Base-by-base conservation (phyloP, 2,888 invertebrate genomes). In the Melipona bicolor region DNA sequence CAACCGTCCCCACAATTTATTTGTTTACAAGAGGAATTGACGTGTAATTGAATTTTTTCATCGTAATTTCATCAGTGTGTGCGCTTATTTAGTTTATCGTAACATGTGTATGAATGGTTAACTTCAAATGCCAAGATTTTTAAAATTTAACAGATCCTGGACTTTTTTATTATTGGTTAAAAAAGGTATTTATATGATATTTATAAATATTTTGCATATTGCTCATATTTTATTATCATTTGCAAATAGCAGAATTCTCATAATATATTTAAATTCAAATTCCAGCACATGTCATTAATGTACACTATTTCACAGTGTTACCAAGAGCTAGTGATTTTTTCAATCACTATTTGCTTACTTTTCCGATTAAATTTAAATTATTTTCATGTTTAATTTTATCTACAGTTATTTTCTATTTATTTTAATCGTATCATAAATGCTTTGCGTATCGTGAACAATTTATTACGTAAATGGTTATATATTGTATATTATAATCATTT, bases 151-250 rank as follows among this genome's bases (percentile, higher is more conserved):
- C 64, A 72, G 52, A 68, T 65, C 67, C 49, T 68, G 72, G 68
- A 84, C 50, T 61, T 4, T 62, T 50, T 27, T 61, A 84, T 69
- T 64, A 11, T 50, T 59, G 73, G 36, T 75, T 64, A 49, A 24
- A 36, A 84, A 76, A 84, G 84, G 84, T 84, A 84, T 73, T 83
- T 83, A 73, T 68, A 27, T 52, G 52, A 52, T 27, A 36, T 32
- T 52, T 59, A 50, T 43, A n/a, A 62, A 3, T 50, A 62, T 69
- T 50, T 21, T 32, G 6, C 21, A 27, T 43, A 19, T 49, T 62
- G 62, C 15, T 52, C 27, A 64, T 49, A 36, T 73, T 36, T 64
- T 50, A 32, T 11, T 64, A 36, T 11, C 9, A 59, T 19, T 64
- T 64, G 43, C 9, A 49, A 36, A 32, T 27, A 68, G n/a, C 15